Evolutionary conservation across 1,140 invertebrate species (phyloP), one percentile per base, ranked within the genome.

Genomic region (Drosophila simulans): DNA sequence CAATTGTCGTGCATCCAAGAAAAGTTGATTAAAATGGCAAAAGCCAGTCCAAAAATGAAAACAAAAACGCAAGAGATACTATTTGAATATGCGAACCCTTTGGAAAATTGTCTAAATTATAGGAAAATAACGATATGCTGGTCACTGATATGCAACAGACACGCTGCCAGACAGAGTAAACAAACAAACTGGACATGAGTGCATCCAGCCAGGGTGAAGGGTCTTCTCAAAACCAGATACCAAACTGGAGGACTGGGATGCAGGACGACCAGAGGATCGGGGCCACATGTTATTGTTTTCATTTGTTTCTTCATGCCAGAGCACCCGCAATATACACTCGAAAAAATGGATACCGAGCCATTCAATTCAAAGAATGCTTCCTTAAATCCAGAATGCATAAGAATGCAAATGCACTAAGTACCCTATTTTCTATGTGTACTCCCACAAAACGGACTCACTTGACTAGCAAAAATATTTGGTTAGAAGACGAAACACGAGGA

Each of bases 1-100:
- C 57, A 64, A 78, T 60, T 56, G 49, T 39, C 46, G 11, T 51
- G 43, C 11, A 34, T 20, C 12, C 53, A 25, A 45, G 35, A 73
- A 60, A 81, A 86, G 69, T 82, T 80, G 86, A 86, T 86, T 83
- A 86, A 68, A 79, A 71, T 80, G 64, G 53, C 57, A 63, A 54
- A 71, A 71, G 53, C 48, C 8, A 45, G 20, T 37, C 5, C 25
- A 5, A 22, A 34, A 46, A 48, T 3, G 35, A 20, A 25, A 45
- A 37, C 11, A 4, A 39, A 49, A 60, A 72, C 31, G 7, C 31
- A 31, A 68, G 60, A 58, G 57, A 68, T 77, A 64, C 62, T 64
- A 53, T 78, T 83, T 55, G 60, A 81, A 74, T 75, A 81, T 76
- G 48, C 42, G 25, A 45, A 55, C 34, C 20, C 31, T 34, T 53